Evolutionary conservation across 1,140 invertebrate species (phyloP).

Genomic region (Wiebesia pumilae): DNA sequence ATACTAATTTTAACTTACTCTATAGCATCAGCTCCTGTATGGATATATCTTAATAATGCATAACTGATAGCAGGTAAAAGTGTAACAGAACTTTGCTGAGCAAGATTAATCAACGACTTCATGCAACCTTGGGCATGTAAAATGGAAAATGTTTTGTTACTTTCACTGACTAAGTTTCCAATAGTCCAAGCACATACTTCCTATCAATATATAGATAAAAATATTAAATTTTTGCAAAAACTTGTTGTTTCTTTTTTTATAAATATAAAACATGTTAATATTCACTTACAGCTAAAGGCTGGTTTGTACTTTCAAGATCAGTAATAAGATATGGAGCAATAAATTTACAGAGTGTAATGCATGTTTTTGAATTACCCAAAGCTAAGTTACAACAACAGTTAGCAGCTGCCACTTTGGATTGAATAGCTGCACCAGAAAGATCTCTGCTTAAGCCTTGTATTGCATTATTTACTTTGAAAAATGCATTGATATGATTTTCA

Average conservation of each 20-base stretch:
- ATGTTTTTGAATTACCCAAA: conserved; percentile 69
- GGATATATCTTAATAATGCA: conserved; percentile 61
- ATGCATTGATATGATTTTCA: conserved; percentile 67
- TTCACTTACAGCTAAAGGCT: conserved; percentile 64
- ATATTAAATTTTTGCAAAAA: conserved; percentile 3
- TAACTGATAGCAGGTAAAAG: conserved; percentile 64
- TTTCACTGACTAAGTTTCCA: conserved; percentile 66
- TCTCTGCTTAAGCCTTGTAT: conserved; percentile 65
- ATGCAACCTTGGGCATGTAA: conserved; percentile 66
- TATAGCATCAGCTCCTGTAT: conserved; percentile 57
- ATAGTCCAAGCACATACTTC: conserved; percentile 71
- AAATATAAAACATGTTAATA: conserved; percentile 33
- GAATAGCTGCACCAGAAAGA: conserved; percentile 65
- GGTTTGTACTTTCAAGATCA: conserved; percentile 66
- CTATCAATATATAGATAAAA: conserved; percentile 54
- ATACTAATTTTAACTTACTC: conserved; percentile 55
- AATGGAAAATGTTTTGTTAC: conserved; percentile 60
- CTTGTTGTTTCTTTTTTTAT: not conserved
- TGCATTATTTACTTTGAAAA: conserved; percentile 65
- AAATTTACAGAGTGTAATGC: conserved; percentile 64
- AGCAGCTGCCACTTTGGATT: conserved; percentile 64
- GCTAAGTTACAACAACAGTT: conserved; percentile 73
- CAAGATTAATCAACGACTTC: conserved; percentile 62
- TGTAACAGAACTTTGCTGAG: conserved; percentile 58
- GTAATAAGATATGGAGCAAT: conserved; percentile 66